phyloP scores from a whole-genome alignment of 2,113 vertebrate species.

The Alligator sinensis region DNA sequence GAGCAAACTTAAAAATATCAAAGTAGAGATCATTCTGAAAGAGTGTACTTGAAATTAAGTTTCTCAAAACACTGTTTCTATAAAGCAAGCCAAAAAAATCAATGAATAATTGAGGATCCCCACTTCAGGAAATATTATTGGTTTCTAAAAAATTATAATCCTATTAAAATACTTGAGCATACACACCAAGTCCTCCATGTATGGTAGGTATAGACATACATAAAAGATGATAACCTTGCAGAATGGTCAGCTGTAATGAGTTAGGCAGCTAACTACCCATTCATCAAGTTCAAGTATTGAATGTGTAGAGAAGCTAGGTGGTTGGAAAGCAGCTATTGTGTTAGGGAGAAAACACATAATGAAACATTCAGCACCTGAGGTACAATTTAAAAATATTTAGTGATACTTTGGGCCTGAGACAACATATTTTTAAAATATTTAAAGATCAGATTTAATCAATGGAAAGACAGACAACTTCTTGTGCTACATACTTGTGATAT shows the following conservation, averaged over 20 bases:
- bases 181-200: not conserved
- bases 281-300: not conserved
- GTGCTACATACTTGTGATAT: not conserved
- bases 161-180: not conserved
- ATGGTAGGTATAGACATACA: not conserved
- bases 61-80: not conserved
- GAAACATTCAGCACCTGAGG: not conserved
- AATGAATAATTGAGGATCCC: not conserved
- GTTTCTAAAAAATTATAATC: not conserved
- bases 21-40: not conserved
- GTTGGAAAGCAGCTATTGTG: constrained; percentile 16
- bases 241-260: not conserved
- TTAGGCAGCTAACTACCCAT: not conserved
- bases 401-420: not conserved
- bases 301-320: not conserved
- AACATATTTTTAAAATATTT: constrained; percentile 13
- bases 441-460: not conserved
- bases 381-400: constrained; percentile 39
- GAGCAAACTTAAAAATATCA: not conserved
- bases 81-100: not conserved
- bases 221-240: not conserved
- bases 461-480: not conserved
- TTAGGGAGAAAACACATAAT: constrained; percentile 18
- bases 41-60: not conserved
- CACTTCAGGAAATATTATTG: not conserved